Percentiles rank a stretch among this genome's conserved stretches.
These are phyloP conservation scores for Ophion obscuratus DNA, from an alignment of 2,888 invertebrate genomes.

Conservation along the genomic window DNA sequence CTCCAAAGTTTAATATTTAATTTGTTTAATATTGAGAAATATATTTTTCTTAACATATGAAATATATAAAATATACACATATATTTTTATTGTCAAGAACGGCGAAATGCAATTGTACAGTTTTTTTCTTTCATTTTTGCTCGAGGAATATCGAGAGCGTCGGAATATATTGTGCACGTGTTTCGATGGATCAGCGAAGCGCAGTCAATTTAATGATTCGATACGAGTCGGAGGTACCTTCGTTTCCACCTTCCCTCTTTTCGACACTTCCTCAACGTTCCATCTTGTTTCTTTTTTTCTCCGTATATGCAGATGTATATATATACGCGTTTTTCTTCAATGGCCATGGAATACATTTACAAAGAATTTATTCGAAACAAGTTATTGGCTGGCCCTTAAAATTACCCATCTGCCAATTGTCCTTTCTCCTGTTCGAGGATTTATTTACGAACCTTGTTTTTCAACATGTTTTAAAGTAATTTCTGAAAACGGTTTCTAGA, in stretches of 20 bases:
- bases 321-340: not conserved
- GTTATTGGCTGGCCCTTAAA: too few species aligned
- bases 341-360: not conserved
- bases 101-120: conserved; percentile 16
- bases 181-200: conserved; percentile 62
- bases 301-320: not conserved
- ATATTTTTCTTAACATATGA: too few species aligned
- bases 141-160: conserved; percentile 32
- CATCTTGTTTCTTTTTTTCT: conserved; percentile 23
- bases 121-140: conserved; percentile 38
- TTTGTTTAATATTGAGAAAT: too few species aligned
- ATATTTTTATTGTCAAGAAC: conserved; percentile 30
- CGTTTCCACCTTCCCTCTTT: conserved; percentile 1
- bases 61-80: not conserved
- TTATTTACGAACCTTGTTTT: too few species aligned
- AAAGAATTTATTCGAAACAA: too few species aligned
- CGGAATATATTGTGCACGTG: conserved; percentile 25
- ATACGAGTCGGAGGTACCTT: conserved; percentile 7
- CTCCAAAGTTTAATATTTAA: too few species aligned
- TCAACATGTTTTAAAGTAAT: too few species aligned
- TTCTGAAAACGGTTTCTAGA: too few species aligned
- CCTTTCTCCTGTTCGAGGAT: too few species aligned
- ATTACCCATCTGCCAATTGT: too few species aligned
- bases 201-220: conserved; percentile 65
- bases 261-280: conserved; percentile 11